These are phyloP conservation scores for Laspeyria flexula DNA, from an alignment of 2,888 invertebrate species.

Conservation along the genomic window DNA sequence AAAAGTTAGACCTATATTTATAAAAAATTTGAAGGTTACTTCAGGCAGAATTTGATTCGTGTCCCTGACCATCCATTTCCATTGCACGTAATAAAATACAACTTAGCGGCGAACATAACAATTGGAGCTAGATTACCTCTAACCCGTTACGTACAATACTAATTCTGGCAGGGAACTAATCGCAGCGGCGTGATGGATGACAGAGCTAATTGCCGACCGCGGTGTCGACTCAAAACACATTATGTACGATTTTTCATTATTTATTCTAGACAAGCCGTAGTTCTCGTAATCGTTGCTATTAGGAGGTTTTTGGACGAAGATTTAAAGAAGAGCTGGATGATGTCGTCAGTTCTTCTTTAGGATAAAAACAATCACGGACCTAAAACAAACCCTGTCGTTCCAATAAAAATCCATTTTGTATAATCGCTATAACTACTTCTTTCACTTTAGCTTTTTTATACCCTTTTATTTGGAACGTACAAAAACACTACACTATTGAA, in stretches of 20 bases:
- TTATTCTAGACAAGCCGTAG: conserved; percentile 62
- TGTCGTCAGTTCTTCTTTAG: background rate
- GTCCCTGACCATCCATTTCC: background rate
- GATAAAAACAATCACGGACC: background rate
- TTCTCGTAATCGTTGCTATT: conserved; percentile 65
- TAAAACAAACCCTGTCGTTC: too few relatives aligned
- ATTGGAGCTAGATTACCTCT: conserved; percentile 26
- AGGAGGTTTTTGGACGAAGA: conserved; percentile 35
- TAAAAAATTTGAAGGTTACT: too few relatives aligned
- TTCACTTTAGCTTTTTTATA: too few relatives aligned
- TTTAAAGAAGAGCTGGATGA: conserved; percentile 44
- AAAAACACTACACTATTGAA: too few relatives aligned
- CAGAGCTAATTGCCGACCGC: conserved; percentile 62
- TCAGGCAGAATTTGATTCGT: too few relatives aligned
- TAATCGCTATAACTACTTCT: too few relatives aligned
- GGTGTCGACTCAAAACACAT: conserved; percentile 61
- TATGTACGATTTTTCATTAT: conserved; percentile 73
- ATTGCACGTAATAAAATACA: conserved; percentile 12
- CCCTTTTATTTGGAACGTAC: too few relatives aligned
- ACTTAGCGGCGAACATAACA: conserved; percentile 26
- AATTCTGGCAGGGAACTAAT: conserved; percentile 41
- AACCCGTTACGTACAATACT: conserved; percentile 39
- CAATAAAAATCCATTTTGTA: too few relatives aligned
- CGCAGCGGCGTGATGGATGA: conserved; percentile 67
- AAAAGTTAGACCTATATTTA: too few relatives aligned